These are phyloP conservation scores for Leptinotarsa juncta DNA, from an alignment of 2,888 invertebrate species.

Conservation along the genomic window DNA sequence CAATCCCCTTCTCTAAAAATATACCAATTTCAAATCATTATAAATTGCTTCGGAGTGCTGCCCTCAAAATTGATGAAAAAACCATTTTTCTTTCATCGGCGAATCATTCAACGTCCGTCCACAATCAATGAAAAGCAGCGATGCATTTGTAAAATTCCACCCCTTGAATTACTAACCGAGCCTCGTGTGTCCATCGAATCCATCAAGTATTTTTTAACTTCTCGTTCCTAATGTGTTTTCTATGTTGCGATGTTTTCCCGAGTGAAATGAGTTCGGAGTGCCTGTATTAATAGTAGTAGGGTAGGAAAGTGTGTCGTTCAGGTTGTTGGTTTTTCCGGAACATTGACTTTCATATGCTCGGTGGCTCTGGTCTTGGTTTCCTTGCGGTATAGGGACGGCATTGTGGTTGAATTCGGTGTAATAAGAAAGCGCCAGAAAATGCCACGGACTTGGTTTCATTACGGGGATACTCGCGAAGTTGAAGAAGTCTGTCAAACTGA, in stretches of 20 bases:
- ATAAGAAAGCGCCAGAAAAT: neutral
- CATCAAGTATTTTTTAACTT: slow-evolving; percentile 20
- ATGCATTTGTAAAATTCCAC: slow-evolving; percentile 7
- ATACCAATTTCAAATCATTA: too few relatives aligned
- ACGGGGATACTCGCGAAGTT: neutral
- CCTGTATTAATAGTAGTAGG: slow-evolving; percentile 14
- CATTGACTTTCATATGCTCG: slow-evolving; percentile 19
- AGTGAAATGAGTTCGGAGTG: slow-evolving; percentile 14
- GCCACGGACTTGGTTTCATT: slow-evolving; percentile 9
- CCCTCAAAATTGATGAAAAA: neutral
- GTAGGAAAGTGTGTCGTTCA: slow-evolving; percentile 22
- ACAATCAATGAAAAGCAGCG: neutral
- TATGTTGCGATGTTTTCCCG: slow-evolving; percentile 12
- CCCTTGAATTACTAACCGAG: slow-evolving; percentile 3
- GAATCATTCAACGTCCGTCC: neutral
- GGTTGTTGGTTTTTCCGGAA: slow-evolving; percentile 26
- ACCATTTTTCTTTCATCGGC: neutral
- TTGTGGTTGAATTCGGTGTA: slow-evolving; percentile 1
- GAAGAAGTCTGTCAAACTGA: neutral
- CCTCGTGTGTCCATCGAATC: slow-evolving; percentile 1
- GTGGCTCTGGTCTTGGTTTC: neutral
- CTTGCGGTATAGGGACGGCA: neutral
- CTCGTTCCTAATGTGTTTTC: slow-evolving; percentile 12
- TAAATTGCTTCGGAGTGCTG: neutral
- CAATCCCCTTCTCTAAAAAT: too few relatives aligned